A percentile compares a stretch with the other conserved stretches of the same genome.
Conservation (phyloP, 2,113 vertebrate species). For the Lepidothrix coronata region DNA sequence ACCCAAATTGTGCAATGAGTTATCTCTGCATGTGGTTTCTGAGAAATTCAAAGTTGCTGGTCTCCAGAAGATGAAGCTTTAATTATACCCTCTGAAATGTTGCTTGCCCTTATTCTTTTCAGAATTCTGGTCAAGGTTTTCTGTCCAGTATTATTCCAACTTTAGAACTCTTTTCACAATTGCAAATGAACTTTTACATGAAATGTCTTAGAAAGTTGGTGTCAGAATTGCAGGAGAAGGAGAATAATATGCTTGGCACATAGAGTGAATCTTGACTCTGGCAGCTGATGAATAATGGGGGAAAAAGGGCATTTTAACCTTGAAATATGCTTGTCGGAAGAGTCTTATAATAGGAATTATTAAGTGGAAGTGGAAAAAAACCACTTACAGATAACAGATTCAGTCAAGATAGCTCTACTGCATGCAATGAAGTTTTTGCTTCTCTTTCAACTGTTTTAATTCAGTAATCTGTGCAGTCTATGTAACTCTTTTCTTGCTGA, state of each 20-base stretch:
- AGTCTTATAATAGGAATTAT: background rate
- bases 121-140: background rate
- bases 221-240: background rate
- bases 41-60: background rate
- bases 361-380: background rate
- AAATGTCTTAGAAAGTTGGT: background rate
- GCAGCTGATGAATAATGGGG: background rate
- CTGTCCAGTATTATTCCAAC: background rate
- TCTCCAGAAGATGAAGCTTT: background rate
- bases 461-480: background rate
- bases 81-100: background rate
- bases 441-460: background rate
- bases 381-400: background rate
- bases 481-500: background rate
- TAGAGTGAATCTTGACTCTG: background rate
- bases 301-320: background rate
- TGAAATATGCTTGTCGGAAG: background rate
- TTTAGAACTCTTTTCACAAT: background rate
- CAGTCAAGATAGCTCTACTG: background rate
- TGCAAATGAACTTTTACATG: rapidly evolving
- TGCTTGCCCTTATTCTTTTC: background rate
- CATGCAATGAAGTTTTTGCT: background rate
- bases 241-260: background rate
- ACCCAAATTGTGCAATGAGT: background rate
- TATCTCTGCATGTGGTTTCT: background rate